Percentiles rank a stretch among this genome's conserved stretches.
Evolutionary conservation across 2,797 vertebrate species (phyloP).

Genomic region (Eutrigla gurnardus): DNA sequence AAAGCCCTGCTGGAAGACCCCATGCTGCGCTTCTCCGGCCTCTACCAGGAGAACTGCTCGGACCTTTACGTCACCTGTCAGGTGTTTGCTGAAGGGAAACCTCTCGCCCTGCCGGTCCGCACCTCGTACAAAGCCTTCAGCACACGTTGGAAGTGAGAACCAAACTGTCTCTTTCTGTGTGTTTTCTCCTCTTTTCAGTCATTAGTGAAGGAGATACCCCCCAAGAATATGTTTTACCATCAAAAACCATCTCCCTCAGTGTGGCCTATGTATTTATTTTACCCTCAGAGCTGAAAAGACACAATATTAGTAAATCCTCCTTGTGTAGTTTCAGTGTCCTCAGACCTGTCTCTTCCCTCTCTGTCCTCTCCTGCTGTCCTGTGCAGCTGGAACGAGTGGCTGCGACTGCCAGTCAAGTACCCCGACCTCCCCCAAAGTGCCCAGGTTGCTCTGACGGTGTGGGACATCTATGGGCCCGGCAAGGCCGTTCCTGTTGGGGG

Average conservation of each 20-base stretch:
- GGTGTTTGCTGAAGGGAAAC: conserved; percentile 98
- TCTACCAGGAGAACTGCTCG: conserved; percentile 97
- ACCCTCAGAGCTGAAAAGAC: neutral
- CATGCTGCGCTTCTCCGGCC: conserved; percentile 96
- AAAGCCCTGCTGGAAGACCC: conserved; percentile 95
- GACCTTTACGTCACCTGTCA: conserved; percentile 98
- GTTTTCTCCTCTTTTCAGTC: neutral
- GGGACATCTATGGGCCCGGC: conserved; percentile 98
- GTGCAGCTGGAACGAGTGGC: conserved; percentile 97
- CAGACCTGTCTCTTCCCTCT: neutral
- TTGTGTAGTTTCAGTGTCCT: neutral
- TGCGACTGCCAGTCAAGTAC: conserved; percentile 96
- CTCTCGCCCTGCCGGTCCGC: conserved; percentile 94
- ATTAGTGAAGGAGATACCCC: neutral
- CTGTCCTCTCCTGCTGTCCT: conserved; percentile 18
- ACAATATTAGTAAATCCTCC: neutral
- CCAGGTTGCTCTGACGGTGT: conserved; percentile 96
- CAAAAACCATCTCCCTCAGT: neutral
- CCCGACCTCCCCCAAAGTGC: conserved; percentile 96
- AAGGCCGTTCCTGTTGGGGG: conserved; percentile 95
- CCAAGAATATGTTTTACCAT: neutral
- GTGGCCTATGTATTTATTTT: neutral
- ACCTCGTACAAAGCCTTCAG: conserved; percentile 99
- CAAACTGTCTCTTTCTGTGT: neutral
- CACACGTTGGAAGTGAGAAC: conserved; percentile 98